Conservation (phyloP, 1,140 invertebrate species). For the Brachystomella parvula region DNA sequence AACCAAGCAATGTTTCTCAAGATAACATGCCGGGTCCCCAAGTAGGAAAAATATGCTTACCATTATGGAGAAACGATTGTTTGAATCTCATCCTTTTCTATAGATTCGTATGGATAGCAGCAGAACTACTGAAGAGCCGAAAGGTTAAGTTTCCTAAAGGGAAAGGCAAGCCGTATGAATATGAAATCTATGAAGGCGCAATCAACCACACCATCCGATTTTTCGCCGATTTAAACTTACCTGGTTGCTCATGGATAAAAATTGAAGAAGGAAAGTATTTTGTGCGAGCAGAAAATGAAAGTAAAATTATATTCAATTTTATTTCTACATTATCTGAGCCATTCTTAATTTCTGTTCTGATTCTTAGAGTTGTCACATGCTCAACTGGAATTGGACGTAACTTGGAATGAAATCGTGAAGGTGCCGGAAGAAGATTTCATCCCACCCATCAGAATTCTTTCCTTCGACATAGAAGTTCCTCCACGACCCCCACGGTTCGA, state of each 20-base stretch:
- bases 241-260: conserved; percentile 26
- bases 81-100: neutral
- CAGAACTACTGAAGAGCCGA: conserved; percentile 11
- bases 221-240: conserved; percentile 25
- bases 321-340: neutral
- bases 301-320: conserved; percentile 2
- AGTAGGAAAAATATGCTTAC: conserved; percentile 12
- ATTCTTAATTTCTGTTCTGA: neutral
- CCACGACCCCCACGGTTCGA: neutral
- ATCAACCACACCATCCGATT: conserved; percentile 32
- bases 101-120: conserved; percentile 19
- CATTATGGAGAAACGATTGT: conserved; percentile 4
- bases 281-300: neutral
- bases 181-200: conserved; percentile 23
- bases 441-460: conserved; percentile 24
- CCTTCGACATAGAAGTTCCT: conserved; percentile 33
- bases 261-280: conserved; percentile 5
- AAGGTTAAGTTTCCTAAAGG: conserved; percentile 13
- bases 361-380: conserved; percentile 17
- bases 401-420: conserved; percentile 5
- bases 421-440: no score
- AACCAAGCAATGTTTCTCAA: conserved; percentile 13
- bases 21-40: conserved; percentile 20
- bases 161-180: conserved; percentile 15
- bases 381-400: conserved; percentile 30